These are phyloP conservation scores for Sternotherus odoratus DNA, from an alignment of 2,797 vertebrate species.

Conservation along the genomic window DNA sequence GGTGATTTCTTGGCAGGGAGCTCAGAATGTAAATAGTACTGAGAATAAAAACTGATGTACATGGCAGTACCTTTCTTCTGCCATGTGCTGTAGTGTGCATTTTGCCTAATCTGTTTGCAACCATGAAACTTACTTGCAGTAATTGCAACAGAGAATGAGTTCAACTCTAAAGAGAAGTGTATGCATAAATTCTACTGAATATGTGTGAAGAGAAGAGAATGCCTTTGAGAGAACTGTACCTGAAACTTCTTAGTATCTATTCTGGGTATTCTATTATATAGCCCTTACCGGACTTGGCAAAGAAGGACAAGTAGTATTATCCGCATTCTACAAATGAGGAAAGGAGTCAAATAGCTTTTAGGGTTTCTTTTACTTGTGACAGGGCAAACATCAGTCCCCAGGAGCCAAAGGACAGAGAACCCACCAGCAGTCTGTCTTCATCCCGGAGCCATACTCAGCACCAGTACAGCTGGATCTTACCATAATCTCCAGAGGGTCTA, in stretches of 20 bases:
- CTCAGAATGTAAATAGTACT: conserved; percentile 72
- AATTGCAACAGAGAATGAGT: conserved; percentile 71
- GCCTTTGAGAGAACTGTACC: conserved; percentile 49
- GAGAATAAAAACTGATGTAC: conserved; percentile 49
- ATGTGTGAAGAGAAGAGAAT: conserved; percentile 40
- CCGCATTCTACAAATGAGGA: conserved; percentile 52
- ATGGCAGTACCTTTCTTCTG: conserved; percentile 23
- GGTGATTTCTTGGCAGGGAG: conserved; percentile 69
- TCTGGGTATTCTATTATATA: conserved; percentile 65
- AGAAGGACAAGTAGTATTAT: conserved; percentile 55
- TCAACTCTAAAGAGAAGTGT: conserved; percentile 68
- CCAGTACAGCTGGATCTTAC: background rate
- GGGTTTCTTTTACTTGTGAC: background rate
- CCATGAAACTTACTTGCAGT: conserved; percentile 61
- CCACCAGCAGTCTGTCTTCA: background rate
- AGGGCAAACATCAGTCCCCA: background rate
- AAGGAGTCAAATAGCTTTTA: conserved; percentile 61
- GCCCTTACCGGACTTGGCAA: conserved; percentile 65
- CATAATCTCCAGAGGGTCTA: background rate
- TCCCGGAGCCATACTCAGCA: background rate
- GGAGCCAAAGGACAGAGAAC: background rate
- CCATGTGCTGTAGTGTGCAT: conserved; percentile 62
- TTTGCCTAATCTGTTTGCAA: conserved; percentile 51
- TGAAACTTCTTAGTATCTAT: conserved; percentile 59
- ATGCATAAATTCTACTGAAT: conserved; percentile 51